Base-by-base conservation (phyloP, 2,888 invertebrate genomes). In the Pachydiplax longipennis region DNA sequence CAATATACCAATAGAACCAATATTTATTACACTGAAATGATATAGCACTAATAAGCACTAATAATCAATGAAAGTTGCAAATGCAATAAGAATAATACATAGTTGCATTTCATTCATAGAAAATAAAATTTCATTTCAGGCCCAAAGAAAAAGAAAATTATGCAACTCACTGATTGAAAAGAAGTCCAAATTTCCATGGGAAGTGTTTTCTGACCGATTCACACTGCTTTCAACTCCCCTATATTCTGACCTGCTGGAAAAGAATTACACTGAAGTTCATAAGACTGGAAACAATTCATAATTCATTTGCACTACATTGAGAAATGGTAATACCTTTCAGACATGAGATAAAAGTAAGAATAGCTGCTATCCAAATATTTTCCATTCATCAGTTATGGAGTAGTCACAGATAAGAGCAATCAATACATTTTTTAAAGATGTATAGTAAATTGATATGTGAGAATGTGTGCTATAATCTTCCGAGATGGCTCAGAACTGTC, bases 111-210 rank as follows among this genome's bases (percentile, higher is more conserved):
- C 18, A 53, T 13, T 73, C 0, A 0, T 1, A 73, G 25, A 73
- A 1, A 73, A 73, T n/a, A 5, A 12, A 8, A 73, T 25, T 25
- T 73, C 73, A 22, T n/a, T 53, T 58, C n/a, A 31, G 31, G 35
- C 91, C 92, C 25, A n/a, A 73, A 31, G 12, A 15, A 18, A 13
- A 65, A 61, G 73, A 61, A 92, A 90, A 91, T 92, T 92, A 73
- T 91, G 91, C 73, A 90, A 92, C 92, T 92, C 92, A 92, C 92
- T 91, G 91, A 92, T 91, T 90, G 92, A 91, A 81, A 92, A 92
- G 92, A 92, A 92, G 80, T 92, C 92, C 87, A 92, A 92, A 82
- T 90, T 92, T 91, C 83, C 90, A 91, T 53, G 53, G 53, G 83
- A 5, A 83, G 92, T 81, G 40, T 92, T 91, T 37, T 92, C 92